Percentiles rank a stretch among this genome's conserved stretches.
These are phyloP conservation scores for Slavum lentiscoides DNA, from an alignment of 2,888 invertebrate genomes.

Conservation along the genomic window DNA sequence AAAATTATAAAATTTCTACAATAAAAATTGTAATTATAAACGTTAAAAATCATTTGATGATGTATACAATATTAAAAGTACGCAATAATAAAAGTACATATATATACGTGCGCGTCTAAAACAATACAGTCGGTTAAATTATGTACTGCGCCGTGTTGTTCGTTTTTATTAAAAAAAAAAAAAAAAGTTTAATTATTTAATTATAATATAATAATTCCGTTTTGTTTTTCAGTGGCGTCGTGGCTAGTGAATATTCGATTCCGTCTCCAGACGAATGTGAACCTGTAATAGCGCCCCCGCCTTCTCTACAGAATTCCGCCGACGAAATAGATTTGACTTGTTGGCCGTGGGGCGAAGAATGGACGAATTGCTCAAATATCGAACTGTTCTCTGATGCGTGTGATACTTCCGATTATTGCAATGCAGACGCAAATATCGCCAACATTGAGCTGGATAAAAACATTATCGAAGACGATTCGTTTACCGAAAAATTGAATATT, in stretches of 20 bases:
- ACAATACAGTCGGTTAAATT: no score
- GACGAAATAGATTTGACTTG: conserved; percentile 44
- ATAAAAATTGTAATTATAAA: no score
- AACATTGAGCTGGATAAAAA: conserved; percentile 28
- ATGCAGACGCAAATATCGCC: conserved; percentile 5
- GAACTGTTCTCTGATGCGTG: conserved; percentile 37
- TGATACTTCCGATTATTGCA: conserved; percentile 36
- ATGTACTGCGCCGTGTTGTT: no score
- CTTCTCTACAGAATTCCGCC: conserved; percentile 18
- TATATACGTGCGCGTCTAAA: no score
- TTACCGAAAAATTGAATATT: conserved; percentile 30
- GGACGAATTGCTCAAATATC: conserved; percentile 36
- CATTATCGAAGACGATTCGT: neutral
- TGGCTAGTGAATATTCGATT: conserved; percentile 40
- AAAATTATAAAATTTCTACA: no score
- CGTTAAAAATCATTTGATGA: no score
- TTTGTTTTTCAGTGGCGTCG: conserved; percentile 34
- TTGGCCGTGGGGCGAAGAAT: conserved; percentile 47
- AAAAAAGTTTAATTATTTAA: no score
- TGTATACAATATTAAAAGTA: no score
- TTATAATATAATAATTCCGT: no score
- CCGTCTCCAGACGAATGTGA: conserved; percentile 44
- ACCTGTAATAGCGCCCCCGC: conserved; percentile 23
- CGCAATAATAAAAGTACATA: no score
- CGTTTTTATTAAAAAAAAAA: no score